Evolutionary conservation across 2,113 vertebrate species (phyloP), one percentile per base, ranked within the genome.

Genomic region (Hylia prasina): DNA sequence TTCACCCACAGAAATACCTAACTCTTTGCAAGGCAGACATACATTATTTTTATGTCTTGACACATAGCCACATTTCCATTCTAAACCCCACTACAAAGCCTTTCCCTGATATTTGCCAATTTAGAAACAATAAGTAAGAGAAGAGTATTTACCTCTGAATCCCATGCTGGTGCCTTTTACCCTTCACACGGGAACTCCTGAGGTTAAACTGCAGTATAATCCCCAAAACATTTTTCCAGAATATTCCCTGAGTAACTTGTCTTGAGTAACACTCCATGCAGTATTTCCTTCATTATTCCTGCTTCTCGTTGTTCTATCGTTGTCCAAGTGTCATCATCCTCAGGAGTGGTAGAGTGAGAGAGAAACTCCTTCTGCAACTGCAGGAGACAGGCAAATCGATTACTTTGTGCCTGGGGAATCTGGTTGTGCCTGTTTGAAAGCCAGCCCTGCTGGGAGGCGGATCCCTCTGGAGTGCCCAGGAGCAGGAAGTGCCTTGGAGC

Each of bases 381-480:
- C 77, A 69, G 54, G 53, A 92, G 91, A 25, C 82, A 39, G 75
- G 90, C 88, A 88, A 91, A 97, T 95, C 68, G 96, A 95, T 98
- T 97, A 68, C 97, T 97, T 97, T 86, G 91, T 94, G 14, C 94
- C 79, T 95, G 97, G 98, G 98, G 98, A 98, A 98, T 99, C 98
- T 97, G 94, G 97, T 98, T 97, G 85, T 98, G 97, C 98, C 96
- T 97, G 98, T 98, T 97, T 82, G 69, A 96, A 91, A 92, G 95
- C 91, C 97, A 95, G 97, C 98, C 98, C 96, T 94, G 93, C 95
- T 86, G 95, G 92, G 97, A 97, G 96, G 97, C 97, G 97, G 96
- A 94, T 92, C 94, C 2, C 92, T 95, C 73, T 86, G 66, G 80
- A 73, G 89, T 89, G 80, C 85, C 96, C 96, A 92, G 97, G 90